Evolutionary conservation across 2,797 vertebrate genomes (phyloP).

Genomic region (Acanthurus lineatus): DNA sequence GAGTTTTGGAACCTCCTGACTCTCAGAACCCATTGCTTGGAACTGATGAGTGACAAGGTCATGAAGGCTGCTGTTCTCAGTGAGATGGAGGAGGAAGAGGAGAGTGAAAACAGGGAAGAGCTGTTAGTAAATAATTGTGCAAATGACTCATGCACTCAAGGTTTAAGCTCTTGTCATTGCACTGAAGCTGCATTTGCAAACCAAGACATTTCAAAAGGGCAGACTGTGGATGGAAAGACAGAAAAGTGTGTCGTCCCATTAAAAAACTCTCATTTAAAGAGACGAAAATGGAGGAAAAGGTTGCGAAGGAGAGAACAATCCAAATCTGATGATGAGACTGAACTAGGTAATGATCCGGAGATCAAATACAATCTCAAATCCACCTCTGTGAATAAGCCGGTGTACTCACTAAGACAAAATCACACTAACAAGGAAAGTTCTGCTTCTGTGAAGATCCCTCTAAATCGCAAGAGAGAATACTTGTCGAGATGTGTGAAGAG

Average conservation of each 20-base stretch:
- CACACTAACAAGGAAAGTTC: conserved; percentile 61
- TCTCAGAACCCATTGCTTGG: conserved; percentile 93
- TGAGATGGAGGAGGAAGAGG: conserved; percentile 88
- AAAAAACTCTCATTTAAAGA: conserved; percentile 62
- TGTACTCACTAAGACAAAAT: conserved; percentile 78
- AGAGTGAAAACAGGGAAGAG: conserved; percentile 67
- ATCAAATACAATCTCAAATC: conserved; percentile 72
- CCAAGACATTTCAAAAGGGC: conserved; percentile 19
- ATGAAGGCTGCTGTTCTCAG: conserved; percentile 82
- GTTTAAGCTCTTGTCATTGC: conserved; percentile 35
- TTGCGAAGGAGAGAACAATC: conserved; percentile 54
- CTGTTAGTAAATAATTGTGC: conserved; percentile 63
- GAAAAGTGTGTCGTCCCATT: conserved; percentile 20
- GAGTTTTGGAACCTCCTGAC: conserved; percentile 98
- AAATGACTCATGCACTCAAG: conserved; percentile 46
- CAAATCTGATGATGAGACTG: conserved; percentile 75
- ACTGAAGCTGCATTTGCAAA: conserved; percentile 20
- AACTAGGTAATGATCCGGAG: conserved; percentile 77
- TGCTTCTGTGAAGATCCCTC: conserved; percentile 64
- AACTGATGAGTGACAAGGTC: conserved; percentile 91
- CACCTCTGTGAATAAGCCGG: conserved; percentile 32
- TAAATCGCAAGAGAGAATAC: conserved; percentile 81
- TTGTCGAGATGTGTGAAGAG: conserved; percentile 83
- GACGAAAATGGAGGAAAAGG: conserved; percentile 74
- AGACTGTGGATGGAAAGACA: not conserved